Evolutionary conservation across 2,113 vertebrate species (phyloP).

Genomic region (Syngnathus scovelli): DNA sequence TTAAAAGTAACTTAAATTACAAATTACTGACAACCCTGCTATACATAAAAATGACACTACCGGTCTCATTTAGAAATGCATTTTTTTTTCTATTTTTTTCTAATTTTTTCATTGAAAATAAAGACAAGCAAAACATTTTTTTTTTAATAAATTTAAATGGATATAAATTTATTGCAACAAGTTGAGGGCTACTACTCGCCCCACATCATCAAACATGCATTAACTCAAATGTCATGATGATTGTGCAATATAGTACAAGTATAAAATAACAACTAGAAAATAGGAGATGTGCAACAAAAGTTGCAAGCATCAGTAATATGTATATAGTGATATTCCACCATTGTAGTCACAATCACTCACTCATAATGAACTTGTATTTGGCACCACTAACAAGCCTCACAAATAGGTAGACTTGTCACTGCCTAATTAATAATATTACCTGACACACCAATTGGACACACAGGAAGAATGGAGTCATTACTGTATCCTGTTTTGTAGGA

Average conservation of each 20-base stretch:
- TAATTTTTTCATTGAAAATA: no score
- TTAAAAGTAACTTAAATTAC: no score
- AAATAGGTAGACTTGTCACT: slow-evolving; percentile 29
- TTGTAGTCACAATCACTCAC: slow-evolving; percentile 20
- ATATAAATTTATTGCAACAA: no score
- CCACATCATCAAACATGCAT: not conserved
- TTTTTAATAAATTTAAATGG: no score
- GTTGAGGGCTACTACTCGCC: no score
- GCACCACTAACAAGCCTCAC: slow-evolving; percentile 57
- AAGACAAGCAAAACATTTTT: no score
- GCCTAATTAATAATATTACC: slow-evolving; percentile 58
- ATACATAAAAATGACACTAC: no score
- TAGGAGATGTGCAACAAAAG: not conserved
- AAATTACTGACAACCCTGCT: no score
- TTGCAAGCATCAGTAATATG: slow-evolving; percentile 22
- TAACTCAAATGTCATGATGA: not conserved
- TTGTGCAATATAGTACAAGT: not conserved
- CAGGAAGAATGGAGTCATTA: slow-evolving; percentile 19
- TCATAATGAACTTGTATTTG: slow-evolving; percentile 46
- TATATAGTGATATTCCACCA: slow-evolving; percentile 31
- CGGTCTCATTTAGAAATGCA: no score
- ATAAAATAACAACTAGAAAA: not conserved
- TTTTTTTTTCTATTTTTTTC: no score
- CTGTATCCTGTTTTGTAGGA: slow-evolving; percentile 52
- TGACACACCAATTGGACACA: slow-evolving; percentile 41